Conservation (phyloP, 53 echinoderm and acorn worm species). For the Mesocentrotus franciscanus region DNA sequence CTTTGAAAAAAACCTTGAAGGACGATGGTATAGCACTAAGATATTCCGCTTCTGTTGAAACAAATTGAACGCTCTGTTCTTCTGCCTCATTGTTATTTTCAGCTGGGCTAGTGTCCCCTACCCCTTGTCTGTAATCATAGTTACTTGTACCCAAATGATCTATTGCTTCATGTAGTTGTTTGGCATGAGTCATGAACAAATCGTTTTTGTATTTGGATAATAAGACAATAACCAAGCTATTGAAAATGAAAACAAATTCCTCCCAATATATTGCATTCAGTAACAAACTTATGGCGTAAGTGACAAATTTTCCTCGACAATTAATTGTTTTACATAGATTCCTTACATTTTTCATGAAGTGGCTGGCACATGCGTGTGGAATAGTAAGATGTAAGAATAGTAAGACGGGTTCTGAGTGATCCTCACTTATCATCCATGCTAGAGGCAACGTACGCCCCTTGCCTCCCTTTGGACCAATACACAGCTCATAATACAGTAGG, state of each 20-base stretch:
- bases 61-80: too few relatives aligned
- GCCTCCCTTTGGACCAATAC: not conserved
- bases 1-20: too few relatives aligned
- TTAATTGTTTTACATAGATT: not conserved
- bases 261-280: slow-evolving; percentile 18
- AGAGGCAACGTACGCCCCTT: slow-evolving; percentile 4
- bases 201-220: not conserved
- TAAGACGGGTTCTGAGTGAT: slow-evolving; percentile 8
- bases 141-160: not conserved
- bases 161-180: slow-evolving; percentile 4
- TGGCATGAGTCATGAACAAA: slow-evolving; percentile 28
- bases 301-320: not conserved
- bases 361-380: slow-evolving; percentile 9
- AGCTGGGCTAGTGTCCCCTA: too few relatives aligned
- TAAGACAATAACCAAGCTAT: not conserved
- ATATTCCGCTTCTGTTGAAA: too few relatives aligned
- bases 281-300: not conserved
- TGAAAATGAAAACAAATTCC: slow-evolving; percentile 18
- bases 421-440: slow-evolving; percentile 18
- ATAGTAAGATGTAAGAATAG: not conserved
- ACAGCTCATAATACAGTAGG: not conserved
- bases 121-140: too few relatives aligned
- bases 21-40: too few relatives aligned
- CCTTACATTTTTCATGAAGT: slow-evolving; percentile 15
- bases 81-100: too few relatives aligned